Evolutionary conservation across 2,113 vertebrate genomes (phyloP).

Genomic region (Rhea americana): DNA sequence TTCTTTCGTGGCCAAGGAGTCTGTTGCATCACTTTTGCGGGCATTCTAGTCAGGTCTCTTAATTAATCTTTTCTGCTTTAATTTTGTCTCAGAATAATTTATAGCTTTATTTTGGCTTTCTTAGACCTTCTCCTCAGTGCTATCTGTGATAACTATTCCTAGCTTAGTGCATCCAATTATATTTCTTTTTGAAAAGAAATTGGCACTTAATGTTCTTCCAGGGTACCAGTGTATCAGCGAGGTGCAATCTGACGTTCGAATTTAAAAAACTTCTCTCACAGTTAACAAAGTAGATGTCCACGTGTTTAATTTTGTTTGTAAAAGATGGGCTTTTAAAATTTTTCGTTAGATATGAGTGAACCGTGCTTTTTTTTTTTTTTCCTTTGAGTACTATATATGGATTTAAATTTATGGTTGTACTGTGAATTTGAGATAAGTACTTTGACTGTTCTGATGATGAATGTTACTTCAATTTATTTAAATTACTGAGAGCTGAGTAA

Average conservation of each 20-base stretch:
- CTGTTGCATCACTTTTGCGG: neutral
- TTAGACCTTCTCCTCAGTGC: neutral
- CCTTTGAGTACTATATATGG: neutral
- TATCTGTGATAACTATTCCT: neutral
- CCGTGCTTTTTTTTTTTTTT: neutral
- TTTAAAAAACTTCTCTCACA: neutral
- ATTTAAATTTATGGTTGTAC: neutral
- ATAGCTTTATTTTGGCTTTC: neutral
- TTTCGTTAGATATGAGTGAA: neutral
- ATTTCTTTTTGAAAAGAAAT: neutral
- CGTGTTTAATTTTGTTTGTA: neutral
- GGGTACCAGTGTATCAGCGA: neutral
- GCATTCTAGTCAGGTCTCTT: neutral
- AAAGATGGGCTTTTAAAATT: neutral
- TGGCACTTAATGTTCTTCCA: neutral
- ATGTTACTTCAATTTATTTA: neutral
- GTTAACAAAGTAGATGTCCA: neutral
- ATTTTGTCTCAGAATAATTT: slow-evolving; percentile 3
- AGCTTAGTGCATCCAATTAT: neutral
- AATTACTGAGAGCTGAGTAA: neutral
- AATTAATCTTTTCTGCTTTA: slow-evolving; percentile 1
- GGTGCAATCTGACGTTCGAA: neutral
- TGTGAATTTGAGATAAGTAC: neutral
- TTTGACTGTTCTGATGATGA: neutral
- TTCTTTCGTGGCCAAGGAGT: neutral